Evolutionary conservation across 2,113 vertebrate genomes (phyloP).

Genomic region (Cheirogaleus medius): DNA sequence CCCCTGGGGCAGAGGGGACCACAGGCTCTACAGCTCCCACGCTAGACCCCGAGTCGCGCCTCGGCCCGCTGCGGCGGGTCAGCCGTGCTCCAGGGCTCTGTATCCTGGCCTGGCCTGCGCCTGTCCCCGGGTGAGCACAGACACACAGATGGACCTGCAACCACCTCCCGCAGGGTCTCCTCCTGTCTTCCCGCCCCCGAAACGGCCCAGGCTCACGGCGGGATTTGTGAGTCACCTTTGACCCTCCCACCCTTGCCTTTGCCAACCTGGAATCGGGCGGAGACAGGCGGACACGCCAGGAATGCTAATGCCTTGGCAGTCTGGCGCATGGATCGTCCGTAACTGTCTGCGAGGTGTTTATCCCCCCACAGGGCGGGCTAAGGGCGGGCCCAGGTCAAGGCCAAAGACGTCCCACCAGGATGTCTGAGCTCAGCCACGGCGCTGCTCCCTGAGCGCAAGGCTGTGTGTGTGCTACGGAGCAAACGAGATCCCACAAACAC

Average conservation of each 20-base stretch:
- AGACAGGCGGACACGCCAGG: not conserved
- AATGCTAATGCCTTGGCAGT: accelerated
- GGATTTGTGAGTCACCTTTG: too few relatives aligned
- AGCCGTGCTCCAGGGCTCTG: accelerated
- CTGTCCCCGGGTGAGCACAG: accelerated
- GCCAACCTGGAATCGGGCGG: not conserved
- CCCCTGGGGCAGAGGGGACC: accelerated
- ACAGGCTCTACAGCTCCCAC: accelerated
- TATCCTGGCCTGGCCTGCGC: accelerated
- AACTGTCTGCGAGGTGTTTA: not conserved
- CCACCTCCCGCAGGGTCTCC: not conserved
- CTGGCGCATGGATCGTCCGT: accelerated
- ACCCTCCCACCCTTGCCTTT: not conserved
- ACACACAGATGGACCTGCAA: accelerated
- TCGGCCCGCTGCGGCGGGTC: accelerated
- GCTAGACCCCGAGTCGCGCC: accelerated
- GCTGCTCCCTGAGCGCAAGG: not conserved
- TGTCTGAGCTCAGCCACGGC: not conserved
- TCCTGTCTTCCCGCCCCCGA: not conserved
- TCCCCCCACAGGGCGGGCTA: accelerated
- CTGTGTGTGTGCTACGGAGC: accelerated
- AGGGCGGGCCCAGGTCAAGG: not conserved
- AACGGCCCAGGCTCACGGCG: not conserved
- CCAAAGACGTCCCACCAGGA: accelerated
- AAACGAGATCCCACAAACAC: too few relatives aligned